Evolutionary conservation across 2,797 vertebrate genomes (phyloP).

Genomic region (Phyllotis vaccarum): DNA sequence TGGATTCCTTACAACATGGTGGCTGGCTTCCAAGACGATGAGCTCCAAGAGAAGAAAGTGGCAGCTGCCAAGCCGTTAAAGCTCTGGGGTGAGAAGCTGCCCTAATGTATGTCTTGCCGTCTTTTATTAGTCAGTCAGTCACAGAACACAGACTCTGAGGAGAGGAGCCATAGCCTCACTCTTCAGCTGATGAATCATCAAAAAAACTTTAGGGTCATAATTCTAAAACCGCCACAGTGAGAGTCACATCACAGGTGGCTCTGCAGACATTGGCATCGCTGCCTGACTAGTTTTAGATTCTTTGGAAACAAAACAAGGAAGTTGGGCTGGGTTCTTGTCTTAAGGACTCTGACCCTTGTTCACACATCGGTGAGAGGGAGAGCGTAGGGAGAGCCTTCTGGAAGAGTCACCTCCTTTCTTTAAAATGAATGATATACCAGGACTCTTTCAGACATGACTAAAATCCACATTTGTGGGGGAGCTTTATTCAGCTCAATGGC

Average conservation of each 20-base stretch:
- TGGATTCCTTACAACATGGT: neutral
- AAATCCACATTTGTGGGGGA: conserved; percentile 47
- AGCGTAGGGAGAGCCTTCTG: neutral
- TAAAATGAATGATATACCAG: neutral
- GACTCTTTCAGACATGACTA: conserved; percentile 25
- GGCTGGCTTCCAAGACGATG: neutral
- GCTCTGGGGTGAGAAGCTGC: neutral
- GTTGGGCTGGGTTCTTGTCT: neutral
- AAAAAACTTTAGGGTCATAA: neutral
- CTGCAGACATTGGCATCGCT: neutral
- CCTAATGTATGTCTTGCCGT: neutral
- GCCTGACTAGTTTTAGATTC: neutral
- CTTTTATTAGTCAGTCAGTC: neutral
- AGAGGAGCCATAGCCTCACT: neutral
- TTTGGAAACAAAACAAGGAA: neutral
- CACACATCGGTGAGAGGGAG: neutral
- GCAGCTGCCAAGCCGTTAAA: neutral
- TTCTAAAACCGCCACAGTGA: neutral
- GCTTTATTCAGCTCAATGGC: conserved; percentile 55
- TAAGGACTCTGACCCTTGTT: neutral
- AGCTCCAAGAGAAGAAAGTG: neutral
- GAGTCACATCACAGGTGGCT: neutral
- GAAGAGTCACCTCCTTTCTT: neutral
- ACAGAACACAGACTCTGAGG: neutral
- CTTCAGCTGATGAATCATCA: neutral